A percentile compares a stretch with the other conserved stretches of the same genome.
Conservation (phyloP, 2,797 vertebrate genomes). For the Oryzias dopingdopingensis region DNA sequence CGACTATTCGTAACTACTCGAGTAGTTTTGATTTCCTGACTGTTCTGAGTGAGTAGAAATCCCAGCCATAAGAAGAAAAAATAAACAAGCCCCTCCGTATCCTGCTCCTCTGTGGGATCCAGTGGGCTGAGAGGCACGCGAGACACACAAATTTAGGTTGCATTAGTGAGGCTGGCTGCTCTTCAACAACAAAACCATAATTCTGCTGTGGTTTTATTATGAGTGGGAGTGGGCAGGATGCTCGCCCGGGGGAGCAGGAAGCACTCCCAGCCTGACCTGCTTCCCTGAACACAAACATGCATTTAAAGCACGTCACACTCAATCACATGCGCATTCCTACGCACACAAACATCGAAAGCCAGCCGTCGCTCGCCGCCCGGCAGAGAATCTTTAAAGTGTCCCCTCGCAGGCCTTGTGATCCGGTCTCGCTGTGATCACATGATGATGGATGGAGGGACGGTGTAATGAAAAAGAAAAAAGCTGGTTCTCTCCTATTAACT, state of each 20-base stretch:
- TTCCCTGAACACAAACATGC: conserved; percentile 27
- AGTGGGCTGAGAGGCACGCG: conserved; percentile 33
- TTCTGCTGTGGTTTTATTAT: conserved; percentile 43
- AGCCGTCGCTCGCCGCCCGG: conserved; percentile 25
- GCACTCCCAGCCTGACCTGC: conserved; percentile 46
- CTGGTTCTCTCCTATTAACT: conserved; percentile 68
- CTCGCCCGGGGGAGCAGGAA: conserved; percentile 31
- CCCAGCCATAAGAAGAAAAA: conserved; percentile 34
- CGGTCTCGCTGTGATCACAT: conserved; percentile 62
- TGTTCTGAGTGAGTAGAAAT: conserved; percentile 26
- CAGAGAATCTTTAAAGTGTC: conserved; percentile 53
- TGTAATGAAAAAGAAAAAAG: conserved; percentile 45
- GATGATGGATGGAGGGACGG: conserved; percentile 62
- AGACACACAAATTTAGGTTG: conserved; percentile 29
- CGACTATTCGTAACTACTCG: too few relatives aligned
- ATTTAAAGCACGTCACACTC: conserved; percentile 14
- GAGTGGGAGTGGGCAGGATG: conserved; percentile 53
- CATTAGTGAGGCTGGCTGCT: conserved; percentile 49
- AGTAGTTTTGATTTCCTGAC: conserved; percentile 25
- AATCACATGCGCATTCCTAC: conserved; percentile 10
- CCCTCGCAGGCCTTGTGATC: conserved; percentile 47
- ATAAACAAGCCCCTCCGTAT: conserved; percentile 40
- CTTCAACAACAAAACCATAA: conserved; percentile 48
- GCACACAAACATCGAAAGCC: conserved; percentile 14
- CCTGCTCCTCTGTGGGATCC: conserved; percentile 27